A percentile compares a stretch with the other conserved stretches of the same genome.
Evolutionary conservation across 2,888 invertebrate genomes (phyloP).

Genomic region (Caenorhabditis becei): DNA sequence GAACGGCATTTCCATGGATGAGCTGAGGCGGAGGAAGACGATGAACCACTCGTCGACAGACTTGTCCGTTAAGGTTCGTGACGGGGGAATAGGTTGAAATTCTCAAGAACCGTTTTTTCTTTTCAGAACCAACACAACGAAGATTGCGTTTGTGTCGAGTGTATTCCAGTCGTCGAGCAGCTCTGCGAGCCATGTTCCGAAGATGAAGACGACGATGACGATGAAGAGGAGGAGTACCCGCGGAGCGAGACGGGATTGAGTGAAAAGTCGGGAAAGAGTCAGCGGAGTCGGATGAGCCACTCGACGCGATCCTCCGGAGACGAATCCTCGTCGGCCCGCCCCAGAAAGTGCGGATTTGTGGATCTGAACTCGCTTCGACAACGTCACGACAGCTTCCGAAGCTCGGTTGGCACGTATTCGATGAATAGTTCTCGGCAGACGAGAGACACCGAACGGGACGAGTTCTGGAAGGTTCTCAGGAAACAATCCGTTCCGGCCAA

Average conservation of each 20-base stretch:
- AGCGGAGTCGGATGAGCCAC: slow-evolving; percentile 18
- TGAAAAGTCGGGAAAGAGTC: slow-evolving; percentile 39
- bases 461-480: slow-evolving; percentile 72
- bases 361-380: slow-evolving; percentile 57
- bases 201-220: slow-evolving; percentile 43
- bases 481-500: slow-evolving; percentile 76
- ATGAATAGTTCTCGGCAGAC: slow-evolving; percentile 69
- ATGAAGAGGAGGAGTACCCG: slow-evolving; percentile 54
- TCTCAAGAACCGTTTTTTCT: neutral
- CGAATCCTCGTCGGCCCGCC: slow-evolving; percentile 27
- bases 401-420: slow-evolving; percentile 59
- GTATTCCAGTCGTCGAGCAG: slow-evolving; percentile 60
- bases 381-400: slow-evolving; percentile 55
- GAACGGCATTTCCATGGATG: slow-evolving; percentile 60
- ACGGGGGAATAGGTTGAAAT: neutral
- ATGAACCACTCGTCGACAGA: slow-evolving; percentile 43
- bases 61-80: slow-evolving; percentile 29
- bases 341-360: slow-evolving; percentile 41
- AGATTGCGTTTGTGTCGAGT: slow-evolving; percentile 58
- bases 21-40: slow-evolving; percentile 47
- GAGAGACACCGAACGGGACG: slow-evolving; percentile 74
- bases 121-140: slow-evolving; percentile 55
- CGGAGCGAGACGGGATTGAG: slow-evolving; percentile 30
- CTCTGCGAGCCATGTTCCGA: slow-evolving; percentile 57
- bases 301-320: slow-evolving; percentile 53